phyloP scores from a whole-genome alignment of 2,888 invertebrate species.

The Salticus scenicus region DNA sequence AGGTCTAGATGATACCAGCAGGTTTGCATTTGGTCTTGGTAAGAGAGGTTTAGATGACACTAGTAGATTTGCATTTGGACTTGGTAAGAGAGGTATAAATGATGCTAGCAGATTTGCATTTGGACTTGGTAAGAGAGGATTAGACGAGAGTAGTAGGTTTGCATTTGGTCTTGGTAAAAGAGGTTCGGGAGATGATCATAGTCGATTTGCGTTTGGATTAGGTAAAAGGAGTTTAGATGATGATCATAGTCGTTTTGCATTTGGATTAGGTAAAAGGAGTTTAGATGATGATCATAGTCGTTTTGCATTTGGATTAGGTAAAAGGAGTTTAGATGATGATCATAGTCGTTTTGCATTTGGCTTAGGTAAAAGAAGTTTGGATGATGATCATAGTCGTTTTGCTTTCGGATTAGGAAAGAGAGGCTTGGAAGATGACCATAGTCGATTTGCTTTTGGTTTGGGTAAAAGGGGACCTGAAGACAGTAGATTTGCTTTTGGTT shows the following conservation, averaged over 20 bases:
- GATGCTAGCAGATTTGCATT: constrained; percentile 43
- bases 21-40: constrained; percentile 66
- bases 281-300: constrained; percentile 63
- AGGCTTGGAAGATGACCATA: constrained; percentile 40
- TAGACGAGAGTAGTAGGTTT: constrained; percentile 20
- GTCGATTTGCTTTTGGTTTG: constrained; percentile 46
- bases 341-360: constrained; percentile 55
- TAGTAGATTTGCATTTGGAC: constrained; percentile 35
- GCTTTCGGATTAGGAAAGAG: constrained; percentile 69
- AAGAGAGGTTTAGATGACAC: constrained; percentile 35
- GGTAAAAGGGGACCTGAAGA: constrained; percentile 34
- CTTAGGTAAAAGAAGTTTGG: constrained; percentile 38
- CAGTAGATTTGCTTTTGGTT: constrained; percentile 51
- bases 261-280: constrained; percentile 60
- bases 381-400: constrained; percentile 53
- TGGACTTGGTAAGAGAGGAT: constrained; percentile 56
- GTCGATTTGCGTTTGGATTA: constrained; percentile 59
- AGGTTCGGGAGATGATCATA: constrained; percentile 8
- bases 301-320: constrained; percentile 64
- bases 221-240: constrained; percentile 46
- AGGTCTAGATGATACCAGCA: constrained; percentile 21
- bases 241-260: constrained; percentile 59
- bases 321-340: constrained; percentile 33
- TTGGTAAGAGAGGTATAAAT: constrained; percentile 34
- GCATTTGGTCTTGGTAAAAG: constrained; percentile 52